Conservation (phyloP, 92 coral and sea anemone genomes). For the Epizoanthus fatuus region DNA sequence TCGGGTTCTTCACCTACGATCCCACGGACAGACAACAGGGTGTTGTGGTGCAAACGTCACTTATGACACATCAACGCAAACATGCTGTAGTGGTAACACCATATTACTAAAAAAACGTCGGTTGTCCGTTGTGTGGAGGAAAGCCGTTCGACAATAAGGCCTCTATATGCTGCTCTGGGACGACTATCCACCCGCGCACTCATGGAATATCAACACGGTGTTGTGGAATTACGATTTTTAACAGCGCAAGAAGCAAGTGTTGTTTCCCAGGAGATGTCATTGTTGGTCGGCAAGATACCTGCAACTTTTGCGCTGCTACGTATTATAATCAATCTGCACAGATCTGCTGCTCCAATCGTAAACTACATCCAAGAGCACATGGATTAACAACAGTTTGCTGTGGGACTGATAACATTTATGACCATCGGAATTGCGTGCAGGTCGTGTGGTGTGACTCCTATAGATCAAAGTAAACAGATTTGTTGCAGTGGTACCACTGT, state of each 20-base stretch:
- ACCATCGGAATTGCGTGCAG: background rate
- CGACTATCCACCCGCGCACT: background rate
- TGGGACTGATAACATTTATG: too few relatives aligned
- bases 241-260: background rate
- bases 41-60: background rate
- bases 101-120: background rate
- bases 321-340: background rate
- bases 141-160: background rate
- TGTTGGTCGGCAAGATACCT: background rate
- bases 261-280: background rate
- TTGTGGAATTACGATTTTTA: background rate
- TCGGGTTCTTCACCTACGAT: background rate
- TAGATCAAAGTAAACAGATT: background rate
- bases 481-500: background rate
- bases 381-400: too few relatives aligned
- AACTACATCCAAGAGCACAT: too few relatives aligned
- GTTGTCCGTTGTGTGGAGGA: background rate
- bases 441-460: background rate
- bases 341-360: background rate
- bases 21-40: background rate
- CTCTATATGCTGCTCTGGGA: background rate
- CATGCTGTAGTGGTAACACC: background rate
- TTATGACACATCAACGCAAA: background rate
- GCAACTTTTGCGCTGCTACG: background rate
- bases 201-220: background rate